A percentile compares a stretch with the other conserved stretches of the same genome.
Evolutionary conservation across 2,888 invertebrate genomes (phyloP).

Genomic region (Eupithecia abbreviata): DNA sequence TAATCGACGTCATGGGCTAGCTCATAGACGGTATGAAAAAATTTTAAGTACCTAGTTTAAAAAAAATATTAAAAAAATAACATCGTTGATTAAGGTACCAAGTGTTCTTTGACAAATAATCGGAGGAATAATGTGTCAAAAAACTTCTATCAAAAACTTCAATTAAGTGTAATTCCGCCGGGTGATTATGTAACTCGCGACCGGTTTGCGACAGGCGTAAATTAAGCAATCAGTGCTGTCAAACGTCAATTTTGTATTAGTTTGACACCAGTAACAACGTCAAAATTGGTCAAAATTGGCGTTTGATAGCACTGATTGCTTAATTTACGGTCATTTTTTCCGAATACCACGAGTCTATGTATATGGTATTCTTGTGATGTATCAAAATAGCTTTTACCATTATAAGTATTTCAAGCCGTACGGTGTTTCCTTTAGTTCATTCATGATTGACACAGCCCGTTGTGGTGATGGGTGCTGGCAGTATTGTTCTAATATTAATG

Average conservation of each 20-base stretch:
- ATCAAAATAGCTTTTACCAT: background rate
- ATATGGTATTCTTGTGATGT: background rate
- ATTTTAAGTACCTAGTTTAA: too few relatives aligned
- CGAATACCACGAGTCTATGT: background rate
- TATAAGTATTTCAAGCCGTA: background rate
- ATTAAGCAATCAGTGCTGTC: too few relatives aligned
- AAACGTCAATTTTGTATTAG: too few relatives aligned
- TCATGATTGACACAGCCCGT: slow-evolving; percentile 26
- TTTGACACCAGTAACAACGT: too few relatives aligned
- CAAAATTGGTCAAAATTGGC: too few relatives aligned
- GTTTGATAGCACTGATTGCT: too few relatives aligned
- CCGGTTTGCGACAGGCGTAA: too few relatives aligned
- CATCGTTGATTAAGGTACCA: background rate
- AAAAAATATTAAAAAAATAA: background rate
- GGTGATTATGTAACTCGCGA: too few relatives aligned
- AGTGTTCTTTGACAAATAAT: background rate
- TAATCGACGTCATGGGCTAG: too few relatives aligned
- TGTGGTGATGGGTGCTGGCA: slow-evolving; percentile 25
- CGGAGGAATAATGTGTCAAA: background rate
- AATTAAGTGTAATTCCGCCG: too few relatives aligned
- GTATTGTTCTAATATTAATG: slow-evolving; percentile 36
- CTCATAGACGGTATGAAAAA: too few relatives aligned
- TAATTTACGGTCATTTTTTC: background rate
- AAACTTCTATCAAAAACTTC: too few relatives aligned
- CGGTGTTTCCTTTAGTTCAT: slow-evolving; percentile 10